Conservation (phyloP, 2,797 vertebrate species). For the Thaleichthys pacificus region DNA sequence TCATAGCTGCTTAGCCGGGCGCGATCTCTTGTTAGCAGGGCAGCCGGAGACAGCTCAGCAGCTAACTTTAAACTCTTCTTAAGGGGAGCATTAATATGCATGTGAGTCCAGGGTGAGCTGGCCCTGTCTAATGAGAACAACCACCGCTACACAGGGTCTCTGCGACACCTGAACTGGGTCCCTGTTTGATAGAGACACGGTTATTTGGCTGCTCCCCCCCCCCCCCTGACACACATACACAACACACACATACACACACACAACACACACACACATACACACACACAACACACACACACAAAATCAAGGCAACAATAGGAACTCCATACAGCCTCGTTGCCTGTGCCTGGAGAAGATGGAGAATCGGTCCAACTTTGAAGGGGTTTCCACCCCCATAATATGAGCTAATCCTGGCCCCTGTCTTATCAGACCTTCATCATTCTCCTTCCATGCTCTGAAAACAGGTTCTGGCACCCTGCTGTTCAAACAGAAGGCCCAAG, state of each 20-base stretch:
- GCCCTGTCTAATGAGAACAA: slow-evolving; percentile 14
- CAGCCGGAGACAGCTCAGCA: slow-evolving; percentile 27
- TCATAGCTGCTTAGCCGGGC: slow-evolving; percentile 58
- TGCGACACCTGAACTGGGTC: slow-evolving; percentile 23
- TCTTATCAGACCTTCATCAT: slow-evolving; percentile 31
- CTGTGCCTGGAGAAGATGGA: neutral
- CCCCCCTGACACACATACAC: neutral
- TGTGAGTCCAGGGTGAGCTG: slow-evolving; percentile 11
- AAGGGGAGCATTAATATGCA: slow-evolving; percentile 46
- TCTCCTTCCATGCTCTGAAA: slow-evolving; percentile 36
- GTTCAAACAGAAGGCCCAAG: slow-evolving; percentile 50
- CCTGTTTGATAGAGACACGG: slow-evolving; percentile 8
- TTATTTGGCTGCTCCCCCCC: neutral
- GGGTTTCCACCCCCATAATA: slow-evolving; percentile 14
- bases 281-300: neutral
- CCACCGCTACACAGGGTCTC: slow-evolving; percentile 15
- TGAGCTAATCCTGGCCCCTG: slow-evolving; percentile 17
- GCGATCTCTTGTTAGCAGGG: slow-evolving; percentile 46
- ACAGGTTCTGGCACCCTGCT: slow-evolving; percentile 57
- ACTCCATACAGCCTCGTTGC: neutral
- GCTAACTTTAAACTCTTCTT: slow-evolving; percentile 43
- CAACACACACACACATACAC: neutral
- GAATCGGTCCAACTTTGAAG: no score
- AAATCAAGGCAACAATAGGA: neutral
- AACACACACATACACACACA: slow-evolving; percentile 3